These are phyloP conservation scores for Sigmodon hispidus DNA, from an alignment of 2,113 vertebrate species.

Conservation along the genomic window DNA sequence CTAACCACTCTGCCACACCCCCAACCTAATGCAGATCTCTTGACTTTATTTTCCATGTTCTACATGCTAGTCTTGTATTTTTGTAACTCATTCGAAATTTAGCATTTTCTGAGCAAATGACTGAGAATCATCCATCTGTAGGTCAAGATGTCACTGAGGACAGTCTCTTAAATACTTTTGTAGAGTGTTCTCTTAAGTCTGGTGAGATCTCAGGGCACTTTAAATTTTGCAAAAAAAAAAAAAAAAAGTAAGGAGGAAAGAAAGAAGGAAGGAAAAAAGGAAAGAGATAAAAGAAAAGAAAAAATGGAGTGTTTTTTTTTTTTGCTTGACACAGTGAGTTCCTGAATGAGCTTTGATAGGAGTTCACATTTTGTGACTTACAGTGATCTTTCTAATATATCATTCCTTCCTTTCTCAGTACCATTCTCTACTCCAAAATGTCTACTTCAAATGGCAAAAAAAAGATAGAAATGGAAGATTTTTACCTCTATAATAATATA, in stretches of 20 bases:
- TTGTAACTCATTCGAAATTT: slow-evolving; percentile 1
- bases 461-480: not conserved
- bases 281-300: too few species aligned
- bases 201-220: not conserved
- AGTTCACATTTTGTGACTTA: not conserved
- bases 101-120: slow-evolving; percentile 16
- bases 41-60: not conserved
- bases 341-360: slow-evolving; percentile 10
- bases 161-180: not conserved
- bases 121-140: not conserved
- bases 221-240: slow-evolving; percentile 25
- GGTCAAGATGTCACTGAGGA: not conserved
- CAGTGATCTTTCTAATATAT: not conserved
- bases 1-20: not conserved
- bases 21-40: not conserved
- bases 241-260: too few species aligned
- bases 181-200: not conserved
- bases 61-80: not conserved
- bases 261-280: not conserved
- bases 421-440: not conserved
- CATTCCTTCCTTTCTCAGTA: not conserved
- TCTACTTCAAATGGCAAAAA: not conserved
- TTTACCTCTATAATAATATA: slow-evolving; percentile 8
- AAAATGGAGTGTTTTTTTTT: too few species aligned
- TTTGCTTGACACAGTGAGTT: not conserved